Percentiles rank a stretch among this genome's conserved stretches.
These are phyloP conservation scores for Geodia barretti DNA, from an alignment of 37 sponge, comb jelly and placozoan species.

Conservation along the genomic window DNA sequence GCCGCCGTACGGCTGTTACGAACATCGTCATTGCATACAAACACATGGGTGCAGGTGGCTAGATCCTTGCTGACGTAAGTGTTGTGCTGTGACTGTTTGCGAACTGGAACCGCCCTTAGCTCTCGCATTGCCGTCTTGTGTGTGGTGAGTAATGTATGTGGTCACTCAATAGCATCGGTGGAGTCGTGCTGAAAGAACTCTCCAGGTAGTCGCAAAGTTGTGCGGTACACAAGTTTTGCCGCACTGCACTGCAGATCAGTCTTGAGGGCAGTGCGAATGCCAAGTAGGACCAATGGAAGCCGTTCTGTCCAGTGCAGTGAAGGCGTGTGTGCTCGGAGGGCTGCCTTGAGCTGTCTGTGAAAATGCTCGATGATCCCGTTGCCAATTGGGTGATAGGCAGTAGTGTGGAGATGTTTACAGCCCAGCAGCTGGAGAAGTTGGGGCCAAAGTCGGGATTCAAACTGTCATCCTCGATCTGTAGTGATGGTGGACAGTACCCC, in stretches of 20 bases:
- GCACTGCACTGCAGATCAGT: slow-evolving; percentile 36
- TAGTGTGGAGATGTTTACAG: slow-evolving; percentile 22
- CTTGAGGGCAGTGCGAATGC: slow-evolving; percentile 40
- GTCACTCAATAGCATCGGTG: no score
- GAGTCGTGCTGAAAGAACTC: no score
- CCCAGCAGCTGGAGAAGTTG: slow-evolving; percentile 30
- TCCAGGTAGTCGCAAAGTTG: slow-evolving; percentile 60
- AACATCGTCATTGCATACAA: not conserved
- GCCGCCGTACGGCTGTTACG: slow-evolving; percentile 1
- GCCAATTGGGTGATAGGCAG: slow-evolving; percentile 49
- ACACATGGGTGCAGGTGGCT: slow-evolving; percentile 13
- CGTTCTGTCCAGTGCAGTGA: slow-evolving; percentile 34
- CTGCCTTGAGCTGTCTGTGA: slow-evolving; percentile 51
- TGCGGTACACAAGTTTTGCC: slow-evolving; percentile 54
- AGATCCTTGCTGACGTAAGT: not conserved
- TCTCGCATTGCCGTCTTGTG: not conserved
- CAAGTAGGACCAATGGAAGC: slow-evolving; percentile 52
- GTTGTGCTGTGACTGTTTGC: not conserved
- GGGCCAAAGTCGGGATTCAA: slow-evolving; percentile 36
- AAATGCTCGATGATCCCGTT: slow-evolving; percentile 53
- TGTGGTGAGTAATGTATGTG: no score
- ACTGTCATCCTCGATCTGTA: slow-evolving; percentile 54
- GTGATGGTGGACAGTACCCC: slow-evolving; percentile 46
- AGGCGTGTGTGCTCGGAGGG: slow-evolving; percentile 15
- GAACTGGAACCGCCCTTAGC: not conserved